Evolutionary conservation across 2,113 vertebrate genomes (phyloP).

Genomic region (Orcinus orca): DNA sequence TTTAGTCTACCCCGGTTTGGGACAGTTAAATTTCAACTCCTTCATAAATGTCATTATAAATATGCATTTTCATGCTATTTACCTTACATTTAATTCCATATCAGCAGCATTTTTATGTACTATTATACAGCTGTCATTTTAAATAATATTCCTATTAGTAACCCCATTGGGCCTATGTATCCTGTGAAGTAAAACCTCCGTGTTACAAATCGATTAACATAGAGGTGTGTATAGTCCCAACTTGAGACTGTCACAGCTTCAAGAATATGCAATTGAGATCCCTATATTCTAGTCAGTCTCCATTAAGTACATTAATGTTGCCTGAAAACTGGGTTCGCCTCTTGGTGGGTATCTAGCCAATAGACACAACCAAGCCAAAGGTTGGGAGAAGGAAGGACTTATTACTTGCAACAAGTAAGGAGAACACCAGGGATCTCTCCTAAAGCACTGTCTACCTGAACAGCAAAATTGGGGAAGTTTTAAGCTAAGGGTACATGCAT

Average conservation of each 20-base stretch:
- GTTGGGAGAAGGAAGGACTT: background rate
- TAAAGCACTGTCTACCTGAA: background rate
- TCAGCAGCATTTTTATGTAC: background rate
- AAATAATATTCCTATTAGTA: background rate
- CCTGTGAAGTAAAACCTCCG: background rate
- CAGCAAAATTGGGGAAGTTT: background rate
- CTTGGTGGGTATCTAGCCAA: background rate
- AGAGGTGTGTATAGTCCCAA: background rate
- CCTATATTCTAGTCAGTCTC: background rate
- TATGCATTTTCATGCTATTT: background rate
- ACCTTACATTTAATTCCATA: background rate
- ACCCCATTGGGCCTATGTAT: background rate
- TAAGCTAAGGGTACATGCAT: background rate
- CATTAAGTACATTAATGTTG: background rate
- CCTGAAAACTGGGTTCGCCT: background rate
- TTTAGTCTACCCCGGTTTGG: background rate
- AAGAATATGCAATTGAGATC: background rate
- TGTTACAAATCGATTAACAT: background rate
- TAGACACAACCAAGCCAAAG: background rate
- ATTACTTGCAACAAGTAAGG: background rate
- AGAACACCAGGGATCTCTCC: background rate
- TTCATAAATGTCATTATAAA: slow-evolving; percentile 3
- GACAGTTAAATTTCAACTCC: slow-evolving; percentile 11
- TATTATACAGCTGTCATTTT: background rate
- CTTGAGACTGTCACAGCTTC: background rate